Percentiles rank a stretch among this genome's conserved stretches.
Conservation (phyloP, 2,797 vertebrate species). For the Chelon auratus region DNA sequence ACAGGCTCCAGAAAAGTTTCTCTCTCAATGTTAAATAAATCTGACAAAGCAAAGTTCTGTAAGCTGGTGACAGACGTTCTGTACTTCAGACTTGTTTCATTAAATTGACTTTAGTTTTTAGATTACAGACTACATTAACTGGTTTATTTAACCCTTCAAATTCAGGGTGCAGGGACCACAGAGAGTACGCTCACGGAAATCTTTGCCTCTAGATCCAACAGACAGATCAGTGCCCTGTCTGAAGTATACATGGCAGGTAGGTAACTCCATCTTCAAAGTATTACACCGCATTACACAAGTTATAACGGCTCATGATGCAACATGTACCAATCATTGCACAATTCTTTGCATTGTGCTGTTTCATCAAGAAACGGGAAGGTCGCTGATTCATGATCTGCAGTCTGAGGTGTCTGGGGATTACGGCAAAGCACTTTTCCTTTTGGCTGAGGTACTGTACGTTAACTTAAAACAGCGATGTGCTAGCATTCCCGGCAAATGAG, state of each 20-base stretch:
- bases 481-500: constrained; percentile 5
- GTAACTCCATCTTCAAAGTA: constrained; percentile 5
- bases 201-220: constrained; percentile 88
- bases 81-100: neutral
- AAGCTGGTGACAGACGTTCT: neutral
- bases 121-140: neutral
- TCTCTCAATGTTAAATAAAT: too few relatives aligned
- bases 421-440: constrained; percentile 84
- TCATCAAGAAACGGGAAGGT: constrained; percentile 84
- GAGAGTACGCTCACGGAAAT: constrained; percentile 90
- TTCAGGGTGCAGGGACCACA: constrained; percentile 88
- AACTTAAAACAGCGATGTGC: neutral
- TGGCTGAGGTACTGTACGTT: constrained; percentile 86
- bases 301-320: neutral
- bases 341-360: neutral
- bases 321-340: neutral
- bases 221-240: constrained; percentile 86
- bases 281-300: neutral
- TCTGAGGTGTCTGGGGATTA: constrained; percentile 90
- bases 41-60: too few relatives aligned
- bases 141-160: neutral
- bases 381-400: constrained; percentile 84
- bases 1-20: neutral
- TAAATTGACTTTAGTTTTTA: neutral
- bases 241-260: constrained; percentile 89